phyloP scores from a whole-genome alignment of 2,797 vertebrate species.

The Ispidina picta region DNA sequence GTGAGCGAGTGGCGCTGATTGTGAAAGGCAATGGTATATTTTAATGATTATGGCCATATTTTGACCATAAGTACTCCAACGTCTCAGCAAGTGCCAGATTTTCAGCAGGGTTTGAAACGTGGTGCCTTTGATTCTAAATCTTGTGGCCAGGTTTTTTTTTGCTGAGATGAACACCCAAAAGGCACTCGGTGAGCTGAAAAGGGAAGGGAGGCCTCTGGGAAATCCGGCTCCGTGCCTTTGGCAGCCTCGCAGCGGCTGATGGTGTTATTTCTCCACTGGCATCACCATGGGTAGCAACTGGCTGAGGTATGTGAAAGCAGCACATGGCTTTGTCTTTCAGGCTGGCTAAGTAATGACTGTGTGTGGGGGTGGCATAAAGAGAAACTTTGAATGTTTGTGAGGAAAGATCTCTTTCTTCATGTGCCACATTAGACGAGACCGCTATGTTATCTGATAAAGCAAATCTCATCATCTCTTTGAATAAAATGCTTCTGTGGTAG shows the following conservation, averaged over 20 bases:
- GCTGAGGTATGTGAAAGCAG: background rate
- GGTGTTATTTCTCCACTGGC: background rate
- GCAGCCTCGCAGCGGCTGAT: background rate
- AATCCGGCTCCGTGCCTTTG: background rate
- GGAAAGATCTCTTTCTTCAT: background rate
- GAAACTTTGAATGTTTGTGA: background rate
- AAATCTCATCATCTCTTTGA: conserved; percentile 34
- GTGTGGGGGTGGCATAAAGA: background rate
- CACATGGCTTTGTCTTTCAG: background rate
- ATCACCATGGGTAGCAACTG: rapidly evolving
- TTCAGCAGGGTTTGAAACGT: background rate
- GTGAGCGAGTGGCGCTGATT: background rate
- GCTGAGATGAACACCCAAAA: background rate
- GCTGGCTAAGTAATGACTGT: background rate
- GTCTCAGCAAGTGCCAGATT: background rate
- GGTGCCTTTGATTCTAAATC: background rate
- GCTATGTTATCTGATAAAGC: background rate
- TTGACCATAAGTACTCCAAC: background rate
- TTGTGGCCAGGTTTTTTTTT: background rate
- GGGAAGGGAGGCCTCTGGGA: background rate
- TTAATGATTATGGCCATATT: background rate
- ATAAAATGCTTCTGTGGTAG: background rate
- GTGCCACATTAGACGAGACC: background rate
- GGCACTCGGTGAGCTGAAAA: background rate
- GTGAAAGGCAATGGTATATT: background rate